Evolutionary conservation across 2,888 invertebrate species (phyloP).

Genomic region (Chymomyza caudatula): DNA sequence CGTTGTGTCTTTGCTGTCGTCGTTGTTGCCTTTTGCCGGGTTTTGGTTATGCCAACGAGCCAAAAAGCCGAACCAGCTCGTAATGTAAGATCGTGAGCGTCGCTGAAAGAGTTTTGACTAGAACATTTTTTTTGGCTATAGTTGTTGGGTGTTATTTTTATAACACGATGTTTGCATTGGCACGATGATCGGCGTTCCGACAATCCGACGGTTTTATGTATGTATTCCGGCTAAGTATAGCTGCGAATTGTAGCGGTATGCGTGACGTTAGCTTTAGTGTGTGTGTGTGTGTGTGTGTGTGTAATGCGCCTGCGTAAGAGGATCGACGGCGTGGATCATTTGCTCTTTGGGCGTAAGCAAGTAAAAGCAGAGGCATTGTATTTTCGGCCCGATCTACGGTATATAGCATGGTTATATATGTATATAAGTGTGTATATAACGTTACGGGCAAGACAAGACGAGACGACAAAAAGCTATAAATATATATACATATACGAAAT

Average conservation of each 20-base stretch:
- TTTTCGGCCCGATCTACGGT: conserved; percentile 41
- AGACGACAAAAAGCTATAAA: conserved; percentile 66
- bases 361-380: conserved; percentile 25
- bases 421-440: conserved; percentile 14
- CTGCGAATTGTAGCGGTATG: conserved; percentile 3
- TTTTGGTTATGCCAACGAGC: conserved; percentile 16
- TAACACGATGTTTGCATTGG: conserved; percentile 34
- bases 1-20: background rate
- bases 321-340: conserved; percentile 51
- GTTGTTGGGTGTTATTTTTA: conserved; percentile 56
- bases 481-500: conserved; percentile 50
- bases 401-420: background rate
- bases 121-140: background rate
- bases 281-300: conserved; percentile 19
- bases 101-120: background rate
- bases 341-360: conserved; percentile 19
- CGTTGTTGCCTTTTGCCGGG: conserved; percentile 44
- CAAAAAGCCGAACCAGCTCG: background rate
- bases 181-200: conserved; percentile 31
- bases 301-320: conserved; percentile 59
- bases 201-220: conserved; percentile 43
- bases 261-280: conserved; percentile 6
- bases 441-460: conserved; percentile 40
- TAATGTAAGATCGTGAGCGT: background rate
- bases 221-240: conserved; percentile 61